Percentiles rank a stretch among this genome's conserved stretches.
Conservation (phyloP, 2,797 vertebrate species). For the Lepilemur ruficaudatus region DNA sequence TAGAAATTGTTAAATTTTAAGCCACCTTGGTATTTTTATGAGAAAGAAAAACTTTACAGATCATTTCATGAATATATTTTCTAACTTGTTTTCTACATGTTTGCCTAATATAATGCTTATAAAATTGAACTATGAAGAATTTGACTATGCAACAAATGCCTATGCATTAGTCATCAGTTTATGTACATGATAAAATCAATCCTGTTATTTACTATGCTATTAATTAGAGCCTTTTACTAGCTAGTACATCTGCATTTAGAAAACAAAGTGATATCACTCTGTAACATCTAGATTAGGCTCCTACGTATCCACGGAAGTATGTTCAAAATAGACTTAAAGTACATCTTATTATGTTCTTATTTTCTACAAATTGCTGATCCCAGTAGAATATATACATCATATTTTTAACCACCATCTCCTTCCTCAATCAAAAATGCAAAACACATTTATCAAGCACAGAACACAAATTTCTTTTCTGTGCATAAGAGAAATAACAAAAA, state of each 20-base stretch:
- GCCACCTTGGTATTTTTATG: background rate
- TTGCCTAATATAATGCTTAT: conserved; percentile 4
- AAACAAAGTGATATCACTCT: conserved; percentile 16
- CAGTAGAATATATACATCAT: background rate
- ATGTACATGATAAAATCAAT: conserved; percentile 37
- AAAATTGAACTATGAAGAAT: background rate
- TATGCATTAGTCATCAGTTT: conserved; percentile 8
- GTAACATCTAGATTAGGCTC: background rate
- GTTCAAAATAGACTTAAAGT: conserved; percentile 18
- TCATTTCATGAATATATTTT: background rate
- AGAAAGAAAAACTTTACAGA: background rate
- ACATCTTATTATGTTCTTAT: background rate
- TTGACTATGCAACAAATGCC: background rate
- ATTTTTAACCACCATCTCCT: background rate
- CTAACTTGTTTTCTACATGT: conserved; percentile 27
- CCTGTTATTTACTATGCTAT: background rate
- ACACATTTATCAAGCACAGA: background rate
- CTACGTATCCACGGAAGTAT: background rate
- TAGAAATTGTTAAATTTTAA: background rate
- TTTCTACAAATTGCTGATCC: background rate
- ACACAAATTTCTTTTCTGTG: background rate
- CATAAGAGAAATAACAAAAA: background rate
- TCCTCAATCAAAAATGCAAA: conserved; percentile 11
- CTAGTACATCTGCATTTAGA: background rate
- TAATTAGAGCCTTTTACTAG: background rate